phyloP scores from a whole-genome alignment of 2,888 invertebrate species.

The Lepidocyrtinus sp. region DNA sequence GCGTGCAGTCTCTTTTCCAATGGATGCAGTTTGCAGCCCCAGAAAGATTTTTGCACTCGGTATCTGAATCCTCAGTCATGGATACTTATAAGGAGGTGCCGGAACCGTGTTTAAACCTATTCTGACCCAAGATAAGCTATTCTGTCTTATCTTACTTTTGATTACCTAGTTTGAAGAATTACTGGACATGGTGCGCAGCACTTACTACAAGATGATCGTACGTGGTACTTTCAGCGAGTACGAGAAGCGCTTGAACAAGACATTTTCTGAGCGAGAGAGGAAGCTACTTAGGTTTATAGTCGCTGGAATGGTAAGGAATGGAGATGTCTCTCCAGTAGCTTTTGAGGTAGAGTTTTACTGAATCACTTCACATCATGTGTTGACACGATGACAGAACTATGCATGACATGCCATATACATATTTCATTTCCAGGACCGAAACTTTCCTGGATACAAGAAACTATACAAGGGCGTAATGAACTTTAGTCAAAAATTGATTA shows the following conservation, averaged over 20 bases:
- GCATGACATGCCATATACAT: no score
- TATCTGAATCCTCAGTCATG: not conserved
- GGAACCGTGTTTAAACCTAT: no score
- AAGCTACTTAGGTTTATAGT: not conserved
- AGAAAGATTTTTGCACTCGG: conserved; percentile 12
- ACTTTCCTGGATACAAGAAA: not conserved
- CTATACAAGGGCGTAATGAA: not conserved
- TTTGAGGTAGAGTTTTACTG: not conserved
- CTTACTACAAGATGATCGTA: not conserved
- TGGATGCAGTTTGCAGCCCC: conserved; percentile 24
- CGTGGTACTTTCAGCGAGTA: not conserved
- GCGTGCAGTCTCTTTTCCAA: conserved; percentile 22
- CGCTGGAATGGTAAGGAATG: not conserved
- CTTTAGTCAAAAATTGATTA: no score
- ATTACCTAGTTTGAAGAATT: no score
- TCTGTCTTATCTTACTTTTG: no score
- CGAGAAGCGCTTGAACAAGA: not conserved
- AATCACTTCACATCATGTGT: no score
- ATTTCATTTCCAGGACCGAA: not conserved
- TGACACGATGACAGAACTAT: no score
- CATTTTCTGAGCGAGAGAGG: not conserved
- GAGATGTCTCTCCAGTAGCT: not conserved
- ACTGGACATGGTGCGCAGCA: no score
- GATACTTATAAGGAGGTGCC: not conserved
- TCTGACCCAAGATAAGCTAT: no score